Evolutionary conservation across 2,797 vertebrate species (phyloP), one percentile per base, ranked within the genome.

Genomic region (Parotocinclus haroldoi): DNA sequence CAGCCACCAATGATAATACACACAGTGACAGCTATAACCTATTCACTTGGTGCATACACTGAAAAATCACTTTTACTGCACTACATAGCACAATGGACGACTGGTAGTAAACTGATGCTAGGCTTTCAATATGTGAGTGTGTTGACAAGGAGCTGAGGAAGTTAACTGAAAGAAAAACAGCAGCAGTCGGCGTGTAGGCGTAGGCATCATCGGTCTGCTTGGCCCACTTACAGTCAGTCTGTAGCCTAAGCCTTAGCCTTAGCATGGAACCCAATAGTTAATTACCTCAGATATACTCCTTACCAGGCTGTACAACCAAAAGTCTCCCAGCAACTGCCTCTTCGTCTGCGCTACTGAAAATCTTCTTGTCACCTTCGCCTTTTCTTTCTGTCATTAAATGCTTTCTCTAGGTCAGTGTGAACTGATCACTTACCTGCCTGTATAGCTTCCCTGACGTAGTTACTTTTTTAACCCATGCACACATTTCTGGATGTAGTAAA

Each of bases 121-220:
- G 78, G 72, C 83, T 83, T 83, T 76, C 76, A 73, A 69, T 66
- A 75, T 79, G 79, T 82, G 73, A 40, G 44, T 10, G 49, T 73
- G 72, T 76, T 83, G 81, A 83, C 83, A 78, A 75, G 75, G 79
- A 60, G 59, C 80, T 76, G 83, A 78, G 85, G 81, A 81, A 71
- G 78, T 83, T 89, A 89, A 89, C 89, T 90, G 88, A 90, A 91
- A 91, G 87, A 79, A 79, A 88, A 85, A 84, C 73, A 76, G 80
- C 80, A 76, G 79, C 71, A 87, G 88, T 85, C 85, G 81, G 83
- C 81, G 81, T 80, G 80, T 82, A 61, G 67, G 69, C 37, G 8
- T 46, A 17, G 40, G 51, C 49, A 12, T 69, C 52, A 44, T 42
- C 38, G 54, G 53, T 36, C 66, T 38, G 36, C 44, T 68, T 59